Conservation (phyloP, 2,888 invertebrate species). For the Volucella inflata region DNA sequence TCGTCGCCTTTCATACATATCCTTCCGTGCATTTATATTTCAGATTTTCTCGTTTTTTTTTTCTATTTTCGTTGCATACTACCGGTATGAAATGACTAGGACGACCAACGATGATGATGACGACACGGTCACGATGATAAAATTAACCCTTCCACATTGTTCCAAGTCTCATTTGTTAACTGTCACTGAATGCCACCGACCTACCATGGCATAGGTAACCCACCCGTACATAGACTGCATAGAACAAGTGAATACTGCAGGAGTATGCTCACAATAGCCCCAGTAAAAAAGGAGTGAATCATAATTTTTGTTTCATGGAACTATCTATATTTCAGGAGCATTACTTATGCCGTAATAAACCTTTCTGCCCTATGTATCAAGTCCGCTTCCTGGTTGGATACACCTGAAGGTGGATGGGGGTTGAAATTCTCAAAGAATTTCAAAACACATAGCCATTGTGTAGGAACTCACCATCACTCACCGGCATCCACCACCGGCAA, state of each 20-base stretch:
- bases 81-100: conserved; percentile 21
- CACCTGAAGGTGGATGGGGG: background rate
- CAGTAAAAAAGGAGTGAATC: conserved; percentile 56
- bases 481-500: conserved; percentile 57
- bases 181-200: conserved; percentile 64
- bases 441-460: conserved; percentile 60
- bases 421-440: conserved; percentile 50
- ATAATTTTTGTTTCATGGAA: conserved; percentile 70
- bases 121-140: conserved; percentile 56
- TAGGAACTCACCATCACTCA: conserved; percentile 54
- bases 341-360: conserved; percentile 73
- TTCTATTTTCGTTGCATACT: conserved; percentile 26
- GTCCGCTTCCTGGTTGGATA: conserved; percentile 54
- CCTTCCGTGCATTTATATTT: conserved; percentile 15
- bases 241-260: conserved; percentile 59
- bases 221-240: conserved; percentile 12
- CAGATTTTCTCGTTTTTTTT: background rate
- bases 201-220: conserved; percentile 37
- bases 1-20: conserved; percentile 21
- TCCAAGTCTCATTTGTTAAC: conserved; percentile 72
- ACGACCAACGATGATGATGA: conserved; percentile 30
- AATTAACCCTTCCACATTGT: conserved; percentile 74
- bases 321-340: conserved; percentile 75
- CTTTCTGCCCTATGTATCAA: conserved; percentile 65
- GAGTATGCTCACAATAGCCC: conserved; percentile 49